A percentile compares a stretch with the other conserved stretches of the same genome.
phyloP scores from a whole-genome alignment of 2,113 vertebrate species.

The Heterochromis multidens region DNA sequence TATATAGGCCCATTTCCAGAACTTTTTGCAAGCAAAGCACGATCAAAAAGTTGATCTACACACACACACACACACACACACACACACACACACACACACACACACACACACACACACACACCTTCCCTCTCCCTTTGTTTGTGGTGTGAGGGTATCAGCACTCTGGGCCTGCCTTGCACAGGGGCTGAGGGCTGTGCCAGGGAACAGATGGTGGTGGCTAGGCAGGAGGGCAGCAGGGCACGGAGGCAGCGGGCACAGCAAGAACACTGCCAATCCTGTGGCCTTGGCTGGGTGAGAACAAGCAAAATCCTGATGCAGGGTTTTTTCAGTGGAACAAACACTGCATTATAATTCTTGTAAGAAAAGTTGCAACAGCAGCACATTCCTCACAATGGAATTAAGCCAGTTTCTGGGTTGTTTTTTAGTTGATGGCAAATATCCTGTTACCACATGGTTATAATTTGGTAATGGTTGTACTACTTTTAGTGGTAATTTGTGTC shows the following conservation, averaged over 20 bases:
- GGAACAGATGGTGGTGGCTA: slow-evolving; percentile 69
- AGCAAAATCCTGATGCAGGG: slow-evolving; percentile 59
- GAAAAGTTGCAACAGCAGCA: slow-evolving; percentile 49
- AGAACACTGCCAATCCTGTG: slow-evolving; percentile 29
- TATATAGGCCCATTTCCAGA: not conserved
- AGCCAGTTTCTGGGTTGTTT: not conserved
- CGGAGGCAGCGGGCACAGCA: slow-evolving; percentile 27
- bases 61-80: not conserved
- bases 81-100: not conserved
- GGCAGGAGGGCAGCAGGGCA: slow-evolving; percentile 42
- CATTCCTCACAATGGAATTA: slow-evolving; percentile 14
- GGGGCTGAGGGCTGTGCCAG: slow-evolving; percentile 53
- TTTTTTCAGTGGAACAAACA: slow-evolving; percentile 37
- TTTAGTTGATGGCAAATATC: not conserved
- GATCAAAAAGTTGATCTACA: not conserved
- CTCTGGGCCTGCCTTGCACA: slow-evolving; percentile 40
- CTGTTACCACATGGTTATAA: not conserved
- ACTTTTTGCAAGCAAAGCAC: not conserved
- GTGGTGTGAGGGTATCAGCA: slow-evolving; percentile 65
- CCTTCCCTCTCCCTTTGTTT: not conserved
- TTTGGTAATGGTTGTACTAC: not conserved
- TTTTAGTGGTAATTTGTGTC: not conserved
- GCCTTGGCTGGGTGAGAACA: slow-evolving; percentile 52
- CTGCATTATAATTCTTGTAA: not conserved
- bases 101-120: not conserved